Evolutionary conservation across 2,797 vertebrate species (phyloP).

Genomic region (Acrossocheilus fasciatus): DNA sequence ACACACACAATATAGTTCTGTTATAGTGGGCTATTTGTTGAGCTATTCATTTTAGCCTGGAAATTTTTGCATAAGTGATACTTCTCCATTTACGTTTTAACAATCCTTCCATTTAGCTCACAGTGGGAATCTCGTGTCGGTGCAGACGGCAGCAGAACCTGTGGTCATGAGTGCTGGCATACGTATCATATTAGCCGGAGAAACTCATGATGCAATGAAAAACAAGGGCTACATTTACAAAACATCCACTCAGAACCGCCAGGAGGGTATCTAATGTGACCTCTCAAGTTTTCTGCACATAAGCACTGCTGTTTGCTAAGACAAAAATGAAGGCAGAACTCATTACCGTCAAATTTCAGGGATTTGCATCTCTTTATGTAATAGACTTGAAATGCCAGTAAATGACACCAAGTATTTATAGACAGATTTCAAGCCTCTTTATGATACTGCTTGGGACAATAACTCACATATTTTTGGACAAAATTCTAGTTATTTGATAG

Average conservation of each 20-base stretch:
- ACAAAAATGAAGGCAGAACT: constrained; percentile 11
- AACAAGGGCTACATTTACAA: constrained; percentile 56
- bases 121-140: constrained; percentile 65
- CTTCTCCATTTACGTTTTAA: constrained; percentile 42
- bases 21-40: background rate
- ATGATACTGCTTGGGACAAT: background rate
- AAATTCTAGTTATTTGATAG: background rate
- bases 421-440: too few species aligned
- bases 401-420: background rate
- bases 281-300: background rate
- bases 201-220: constrained; percentile 69
- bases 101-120: constrained; percentile 66
- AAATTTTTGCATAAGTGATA: background rate
- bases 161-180: constrained; percentile 72
- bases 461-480: background rate
- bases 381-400: background rate
- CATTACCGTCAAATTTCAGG: background rate
- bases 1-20: background rate
- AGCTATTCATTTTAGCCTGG: background rate
- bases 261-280: constrained; percentile 45
- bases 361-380: background rate
- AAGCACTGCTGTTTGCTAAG: background rate
- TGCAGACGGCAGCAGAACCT: constrained; percentile 20
- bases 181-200: constrained; percentile 70
- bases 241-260: constrained; percentile 32